phyloP scores from a whole-genome alignment of 2,113 vertebrate genomes.

The Istiophorus platypterus region DNA sequence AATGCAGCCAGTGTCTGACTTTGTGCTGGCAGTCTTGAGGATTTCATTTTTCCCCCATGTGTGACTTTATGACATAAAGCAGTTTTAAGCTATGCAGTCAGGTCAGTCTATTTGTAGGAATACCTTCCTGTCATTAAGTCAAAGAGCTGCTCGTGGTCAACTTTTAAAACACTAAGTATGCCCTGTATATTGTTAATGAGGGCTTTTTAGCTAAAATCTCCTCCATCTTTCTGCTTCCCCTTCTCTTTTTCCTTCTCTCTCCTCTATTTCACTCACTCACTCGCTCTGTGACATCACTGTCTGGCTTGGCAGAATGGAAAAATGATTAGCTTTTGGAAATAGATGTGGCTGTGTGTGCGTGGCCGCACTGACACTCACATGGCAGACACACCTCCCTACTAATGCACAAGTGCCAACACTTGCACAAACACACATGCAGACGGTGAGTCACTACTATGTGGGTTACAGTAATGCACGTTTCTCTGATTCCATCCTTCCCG shows the following conservation, averaged over 20 bases:
- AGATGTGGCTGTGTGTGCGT: slow-evolving; percentile 49
- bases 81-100: slow-evolving; percentile 40
- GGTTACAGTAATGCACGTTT: slow-evolving; percentile 43
- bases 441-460: slow-evolving; percentile 57
- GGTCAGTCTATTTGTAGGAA: slow-evolving; percentile 29
- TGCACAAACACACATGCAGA: slow-evolving; percentile 33
- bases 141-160: slow-evolving; percentile 50
- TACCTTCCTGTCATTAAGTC: slow-evolving; percentile 67
- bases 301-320: slow-evolving; percentile 74
- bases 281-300: slow-evolving; percentile 72
- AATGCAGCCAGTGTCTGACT: slow-evolving; percentile 27
- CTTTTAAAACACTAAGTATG: slow-evolving; percentile 59
- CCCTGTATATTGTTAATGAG: slow-evolving; percentile 44
- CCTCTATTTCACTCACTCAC: slow-evolving; percentile 5
- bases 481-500: slow-evolving; percentile 44
- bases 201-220: slow-evolving; percentile 19
- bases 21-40: slow-evolving; percentile 7
- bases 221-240: slow-evolving; percentile 20
- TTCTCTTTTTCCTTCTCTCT: not conserved
- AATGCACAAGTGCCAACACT: slow-evolving; percentile 42
- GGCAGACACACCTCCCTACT: slow-evolving; percentile 65
- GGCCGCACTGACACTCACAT: slow-evolving; percentile 48
- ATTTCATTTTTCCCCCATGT: not conserved
- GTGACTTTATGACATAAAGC: slow-evolving; percentile 40
- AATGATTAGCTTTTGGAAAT: slow-evolving; percentile 63